phyloP scores from a whole-genome alignment of 1,140 invertebrate species.

The Gonatopus flavifemur region DNA sequence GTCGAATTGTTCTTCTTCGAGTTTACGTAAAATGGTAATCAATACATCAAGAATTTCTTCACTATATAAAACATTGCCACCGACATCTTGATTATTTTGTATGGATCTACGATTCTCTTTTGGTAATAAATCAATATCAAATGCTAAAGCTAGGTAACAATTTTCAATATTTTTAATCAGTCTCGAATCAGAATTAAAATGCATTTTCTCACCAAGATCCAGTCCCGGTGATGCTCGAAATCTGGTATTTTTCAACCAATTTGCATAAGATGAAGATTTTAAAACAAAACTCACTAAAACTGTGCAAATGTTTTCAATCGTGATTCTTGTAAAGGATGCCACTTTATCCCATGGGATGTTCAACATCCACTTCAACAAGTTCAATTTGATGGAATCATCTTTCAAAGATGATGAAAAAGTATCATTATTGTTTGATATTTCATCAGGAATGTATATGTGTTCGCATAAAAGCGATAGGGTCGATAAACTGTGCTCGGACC shows the following conservation, averaged over 20 bases:
- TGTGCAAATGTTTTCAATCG: constrained; percentile 29
- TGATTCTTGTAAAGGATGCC: constrained; percentile 4
- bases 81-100: not conserved
- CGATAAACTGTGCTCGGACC: constrained; percentile 43
- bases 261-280: constrained; percentile 36
- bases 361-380: constrained; percentile 34
- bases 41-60: constrained; percentile 22
- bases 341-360: constrained; percentile 24
- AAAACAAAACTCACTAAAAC: constrained; percentile 38
- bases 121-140: constrained; percentile 18
- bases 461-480: constrained; percentile 45
- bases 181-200: not conserved
- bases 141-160: constrained; percentile 24
- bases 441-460: constrained; percentile 25
- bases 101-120: not conserved
- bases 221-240: not conserved
- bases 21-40: constrained; percentile 18
- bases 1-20: constrained; percentile 12
- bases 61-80: constrained; percentile 11
- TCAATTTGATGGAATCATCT: constrained; percentile 29
- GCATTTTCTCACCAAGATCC: not conserved
- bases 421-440: constrained; percentile 20
- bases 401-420: constrained; percentile 4
- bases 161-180: constrained; percentile 26
- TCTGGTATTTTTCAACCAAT: not conserved